Evolutionary conservation across 2,888 invertebrate genomes (phyloP).

Genomic region (Zaprionus bogoriensis): DNA sequence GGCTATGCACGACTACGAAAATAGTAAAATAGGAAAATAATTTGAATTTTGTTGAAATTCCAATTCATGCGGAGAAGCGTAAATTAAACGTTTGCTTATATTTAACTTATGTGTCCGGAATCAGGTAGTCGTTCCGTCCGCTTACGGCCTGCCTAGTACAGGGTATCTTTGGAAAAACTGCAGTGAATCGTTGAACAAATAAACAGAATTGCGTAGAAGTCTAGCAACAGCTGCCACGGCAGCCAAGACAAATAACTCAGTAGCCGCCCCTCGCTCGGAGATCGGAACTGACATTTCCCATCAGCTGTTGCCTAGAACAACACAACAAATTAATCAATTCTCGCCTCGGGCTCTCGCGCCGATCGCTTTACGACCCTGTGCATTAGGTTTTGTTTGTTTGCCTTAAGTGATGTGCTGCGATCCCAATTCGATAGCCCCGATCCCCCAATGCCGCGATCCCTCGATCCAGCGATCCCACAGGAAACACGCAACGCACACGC

Average conservation of each 20-base stretch:
- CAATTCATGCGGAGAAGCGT: too few relatives aligned
- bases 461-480: slow-evolving; percentile 46
- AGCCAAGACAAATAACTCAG: slow-evolving; percentile 64
- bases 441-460: too few relatives aligned
- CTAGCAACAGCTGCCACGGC: slow-evolving; percentile 56
- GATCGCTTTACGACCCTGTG: slow-evolving; percentile 46
- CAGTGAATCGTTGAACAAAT: slow-evolving; percentile 47
- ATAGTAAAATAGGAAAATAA: too few relatives aligned
- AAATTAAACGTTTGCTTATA: too few relatives aligned
- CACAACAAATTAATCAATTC: slow-evolving; percentile 72
- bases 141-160: background rate
- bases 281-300: slow-evolving; percentile 46
- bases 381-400: slow-evolving; percentile 54
- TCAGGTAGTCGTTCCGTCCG: too few relatives aligned
- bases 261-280: slow-evolving; percentile 25
- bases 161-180: slow-evolving; percentile 2
- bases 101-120: too few relatives aligned
- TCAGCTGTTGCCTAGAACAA: slow-evolving; percentile 54
- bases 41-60: too few relatives aligned
- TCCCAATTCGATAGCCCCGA: slow-evolving; percentile 5
- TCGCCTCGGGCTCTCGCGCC: slow-evolving; percentile 39
- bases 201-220: slow-evolving; percentile 33
- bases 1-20: background rate
- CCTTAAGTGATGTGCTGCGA: slow-evolving; percentile 55
- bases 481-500: slow-evolving; percentile 43